Base-by-base conservation (phyloP, 2,113 vertebrate genomes). In the Corythornis cristatus region DNA sequence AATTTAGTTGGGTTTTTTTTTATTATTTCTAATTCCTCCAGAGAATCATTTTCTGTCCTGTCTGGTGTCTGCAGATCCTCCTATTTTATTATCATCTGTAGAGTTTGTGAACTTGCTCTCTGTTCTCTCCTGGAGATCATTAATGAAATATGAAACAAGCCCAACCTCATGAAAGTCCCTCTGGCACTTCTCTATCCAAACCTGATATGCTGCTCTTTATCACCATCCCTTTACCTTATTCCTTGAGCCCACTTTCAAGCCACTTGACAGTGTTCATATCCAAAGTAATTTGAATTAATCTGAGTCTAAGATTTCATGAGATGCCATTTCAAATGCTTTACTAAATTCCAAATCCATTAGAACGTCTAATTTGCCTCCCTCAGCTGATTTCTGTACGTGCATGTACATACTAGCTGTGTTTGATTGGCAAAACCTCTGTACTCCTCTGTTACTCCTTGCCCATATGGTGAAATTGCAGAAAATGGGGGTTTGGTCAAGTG, bases 221-320 rank as follows among this genome's bases (percentile, higher is more conserved):
- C 92, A 91, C 82, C 87, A 80, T 31, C 19, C 88, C 85, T 90
- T 76, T 76, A 66, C 84, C 96, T 95, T 54, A 89, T 64, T 93
- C 84, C 68, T 95, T 94, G 89, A 94, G 95, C 67, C 83, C 8
- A 14, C 89, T 97, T 97, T 96, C 95, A 96, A 20, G 83, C 91
- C 93, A 94, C 95, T 93, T 96, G 96, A 96, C 83, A 88, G 93
- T 74, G 77, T 64, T 96, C 88, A 88, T 93, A 93, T 79, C 77
- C 79, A 64, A 96, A 68, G 71, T 68, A 95, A 95, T 95, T 95
- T 94, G 88, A 97, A 95, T 96, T 97, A 96, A 96, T 96, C 90
- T 83, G 89, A 57, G 93, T 88, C 79, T 95, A 93, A 93, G 76
- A 93, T 94, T 96, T 96, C 93, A 95, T 87, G 90, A 93, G 97